These are phyloP conservation scores for Plebejus argus DNA, from an alignment of 2,888 invertebrate genomes.

Conservation along the genomic window DNA sequence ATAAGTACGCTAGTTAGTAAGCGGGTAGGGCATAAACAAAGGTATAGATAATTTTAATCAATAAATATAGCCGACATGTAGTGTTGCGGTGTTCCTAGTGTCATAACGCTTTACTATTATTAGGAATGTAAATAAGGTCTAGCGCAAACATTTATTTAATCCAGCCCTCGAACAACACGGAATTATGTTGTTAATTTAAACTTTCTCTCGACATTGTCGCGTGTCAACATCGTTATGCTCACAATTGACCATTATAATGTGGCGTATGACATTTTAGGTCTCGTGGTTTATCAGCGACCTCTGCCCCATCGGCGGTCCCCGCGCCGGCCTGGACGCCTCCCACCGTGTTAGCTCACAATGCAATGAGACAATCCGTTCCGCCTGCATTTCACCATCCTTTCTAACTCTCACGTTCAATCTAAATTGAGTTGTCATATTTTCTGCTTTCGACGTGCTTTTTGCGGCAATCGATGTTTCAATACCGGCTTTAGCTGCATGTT, in stretches of 20 bases:
- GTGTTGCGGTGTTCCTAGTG: conserved; percentile 18
- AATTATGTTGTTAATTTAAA: conserved; percentile 51
- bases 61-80: conserved; percentile 21
- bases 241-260: conserved; percentile 48
- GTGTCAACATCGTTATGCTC: conserved; percentile 48
- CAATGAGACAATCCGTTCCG: conserved; percentile 64
- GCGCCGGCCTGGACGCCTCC: conserved; percentile 48
- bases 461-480: conserved; percentile 34
- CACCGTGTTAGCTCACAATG: conserved; percentile 55
- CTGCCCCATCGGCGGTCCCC: conserved; percentile 46
- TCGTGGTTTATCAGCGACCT: conserved; percentile 52
- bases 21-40: background rate
- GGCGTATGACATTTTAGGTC: conserved; percentile 51
- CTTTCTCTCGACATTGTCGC: conserved; percentile 56
- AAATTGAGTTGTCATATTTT: conserved; percentile 73
- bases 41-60: conserved; percentile 17
- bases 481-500: conserved; percentile 36
- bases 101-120: conserved; percentile 36
- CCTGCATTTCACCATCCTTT: conserved; percentile 63
- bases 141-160: conserved; percentile 43
- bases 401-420: conserved; percentile 67
- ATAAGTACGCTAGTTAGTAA: background rate
- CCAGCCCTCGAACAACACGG: conserved; percentile 28
- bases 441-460: conserved; percentile 52
- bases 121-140: conserved; percentile 33